Conservation (phyloP, 2,888 invertebrate species). For the Clepsis dumicolana region DNA sequence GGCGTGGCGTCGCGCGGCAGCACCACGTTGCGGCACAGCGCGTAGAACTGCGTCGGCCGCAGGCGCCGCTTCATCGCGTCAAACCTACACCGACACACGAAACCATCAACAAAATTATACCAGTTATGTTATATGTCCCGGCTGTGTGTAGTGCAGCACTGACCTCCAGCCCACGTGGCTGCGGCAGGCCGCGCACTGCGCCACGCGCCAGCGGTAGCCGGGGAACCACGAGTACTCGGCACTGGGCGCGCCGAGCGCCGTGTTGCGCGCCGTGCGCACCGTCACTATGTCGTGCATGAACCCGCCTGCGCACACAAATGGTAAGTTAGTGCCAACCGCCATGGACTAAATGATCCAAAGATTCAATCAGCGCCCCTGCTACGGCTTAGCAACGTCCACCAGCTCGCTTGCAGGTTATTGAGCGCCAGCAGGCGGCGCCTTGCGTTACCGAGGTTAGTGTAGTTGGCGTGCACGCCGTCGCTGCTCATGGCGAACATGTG, state of each 20-base stretch:
- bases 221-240: slow-evolving; percentile 82
- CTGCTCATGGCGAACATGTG: slow-evolving; percentile 77
- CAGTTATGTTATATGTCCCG: too few relatives aligned
- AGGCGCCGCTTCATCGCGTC: slow-evolving; percentile 65
- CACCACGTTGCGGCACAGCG: slow-evolving; percentile 76
- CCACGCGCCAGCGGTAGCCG: slow-evolving; percentile 78
- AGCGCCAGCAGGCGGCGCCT: too few relatives aligned
- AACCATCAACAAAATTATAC: too few relatives aligned
- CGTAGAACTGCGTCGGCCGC: slow-evolving; percentile 76
- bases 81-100: slow-evolving; percentile 60
- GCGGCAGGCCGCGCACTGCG: slow-evolving; percentile 65
- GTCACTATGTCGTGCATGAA: slow-evolving; percentile 81
- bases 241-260: slow-evolving; percentile 60
- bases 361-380: too few relatives aligned
- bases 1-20: slow-evolving; percentile 54
- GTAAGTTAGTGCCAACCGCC: too few relatives aligned
- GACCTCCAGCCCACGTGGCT: slow-evolving; percentile 76
- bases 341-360: too few relatives aligned
- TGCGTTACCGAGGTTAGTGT: slow-evolving; percentile 63
- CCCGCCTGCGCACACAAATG: slow-evolving; percentile 61
- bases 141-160: too few relatives aligned
- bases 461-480: slow-evolving; percentile 77
- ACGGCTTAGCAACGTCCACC: too few relatives aligned
- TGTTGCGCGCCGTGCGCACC: slow-evolving; percentile 60
- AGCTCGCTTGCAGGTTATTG: too few relatives aligned